Conservation (phyloP, 1,140 invertebrate species). For the Prorops nasuta region DNA sequence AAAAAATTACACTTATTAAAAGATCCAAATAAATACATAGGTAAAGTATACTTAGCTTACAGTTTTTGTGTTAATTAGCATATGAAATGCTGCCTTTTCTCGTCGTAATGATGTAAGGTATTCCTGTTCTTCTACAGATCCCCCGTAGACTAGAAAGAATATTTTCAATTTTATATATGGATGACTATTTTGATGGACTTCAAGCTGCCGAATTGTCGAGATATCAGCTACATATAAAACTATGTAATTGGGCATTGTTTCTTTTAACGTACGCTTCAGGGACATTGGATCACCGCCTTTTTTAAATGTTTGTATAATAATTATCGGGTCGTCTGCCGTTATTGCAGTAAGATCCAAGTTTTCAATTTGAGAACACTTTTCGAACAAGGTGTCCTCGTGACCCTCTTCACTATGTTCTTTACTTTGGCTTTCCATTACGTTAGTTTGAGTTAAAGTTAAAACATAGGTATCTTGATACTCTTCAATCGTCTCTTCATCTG, state of each 20-base stretch:
- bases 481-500: conserved; percentile 46
- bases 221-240: conserved; percentile 91
- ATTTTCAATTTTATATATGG: conserved; percentile 65
- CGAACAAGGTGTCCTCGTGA: conserved; percentile 59
- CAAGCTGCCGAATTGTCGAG: conserved; percentile 82
- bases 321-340: conserved; percentile 58
- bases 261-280: conserved; percentile 65
- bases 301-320: conserved; percentile 77
- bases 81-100: conserved; percentile 94
- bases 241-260: conserved; percentile 77
- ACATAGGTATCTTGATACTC: conserved; percentile 66
- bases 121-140: conserved; percentile 92
- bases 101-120: conserved; percentile 85
- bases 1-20: not conserved
- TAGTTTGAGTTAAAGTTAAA: conserved; percentile 69
- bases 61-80: conserved; percentile 86
- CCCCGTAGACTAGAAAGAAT: conserved; percentile 87
- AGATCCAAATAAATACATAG: conserved; percentile 1
- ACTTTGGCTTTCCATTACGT: conserved; percentile 24
- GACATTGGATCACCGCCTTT: conserved; percentile 68
- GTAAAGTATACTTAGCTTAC: conserved; percentile 58
- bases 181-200: conserved; percentile 71
- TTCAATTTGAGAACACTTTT: conserved; percentile 67
- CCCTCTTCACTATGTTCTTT: conserved; percentile 33
- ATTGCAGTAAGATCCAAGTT: conserved; percentile 66